Percentiles rank a stretch among this genome's conserved stretches.
These are phyloP conservation scores for Buphagus erythrorhynchus DNA, from an alignment of 2,797 vertebrate genomes.

Conservation along the genomic window DNA sequence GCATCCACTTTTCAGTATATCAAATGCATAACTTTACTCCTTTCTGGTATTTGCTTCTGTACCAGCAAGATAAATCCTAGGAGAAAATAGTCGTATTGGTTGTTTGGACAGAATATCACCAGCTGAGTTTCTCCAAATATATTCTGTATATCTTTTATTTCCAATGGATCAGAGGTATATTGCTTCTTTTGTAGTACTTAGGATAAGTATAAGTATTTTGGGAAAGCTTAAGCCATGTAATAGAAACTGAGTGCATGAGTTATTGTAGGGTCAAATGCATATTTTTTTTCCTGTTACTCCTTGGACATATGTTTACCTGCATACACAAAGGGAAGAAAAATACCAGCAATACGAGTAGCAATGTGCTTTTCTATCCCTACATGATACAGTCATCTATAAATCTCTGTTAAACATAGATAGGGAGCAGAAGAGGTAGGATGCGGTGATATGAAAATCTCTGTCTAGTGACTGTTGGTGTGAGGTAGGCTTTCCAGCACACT, in stretches of 20 bases:
- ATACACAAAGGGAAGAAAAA: not conserved
- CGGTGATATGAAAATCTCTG: not conserved
- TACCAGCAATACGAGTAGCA: not conserved
- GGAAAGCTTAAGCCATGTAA: not conserved
- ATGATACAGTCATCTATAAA: rapidly evolving
- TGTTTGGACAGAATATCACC: not conserved
- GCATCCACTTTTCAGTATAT: not conserved
- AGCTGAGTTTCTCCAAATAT: not conserved
- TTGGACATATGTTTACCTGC: not conserved
- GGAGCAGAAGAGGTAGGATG: not conserved
- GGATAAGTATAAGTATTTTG: not conserved
- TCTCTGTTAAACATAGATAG: not conserved
- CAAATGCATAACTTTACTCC: not conserved
- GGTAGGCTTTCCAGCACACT: not conserved
- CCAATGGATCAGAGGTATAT: not conserved
- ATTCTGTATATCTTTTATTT: not conserved
- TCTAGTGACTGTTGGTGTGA: not conserved
- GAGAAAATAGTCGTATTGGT: not conserved
- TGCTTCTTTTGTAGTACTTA: not conserved
- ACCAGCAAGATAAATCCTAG: not conserved
- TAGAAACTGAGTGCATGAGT: not conserved
- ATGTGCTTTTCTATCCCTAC: not conserved
- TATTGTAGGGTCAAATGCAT: not conserved
- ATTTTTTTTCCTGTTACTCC: not conserved
- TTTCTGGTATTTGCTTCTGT: not conserved